A percentile compares a stretch with the other conserved stretches of the same genome.
phyloP scores from a whole-genome alignment of 2,113 vertebrate species.

The Tautogolabrus adspersus region DNA sequence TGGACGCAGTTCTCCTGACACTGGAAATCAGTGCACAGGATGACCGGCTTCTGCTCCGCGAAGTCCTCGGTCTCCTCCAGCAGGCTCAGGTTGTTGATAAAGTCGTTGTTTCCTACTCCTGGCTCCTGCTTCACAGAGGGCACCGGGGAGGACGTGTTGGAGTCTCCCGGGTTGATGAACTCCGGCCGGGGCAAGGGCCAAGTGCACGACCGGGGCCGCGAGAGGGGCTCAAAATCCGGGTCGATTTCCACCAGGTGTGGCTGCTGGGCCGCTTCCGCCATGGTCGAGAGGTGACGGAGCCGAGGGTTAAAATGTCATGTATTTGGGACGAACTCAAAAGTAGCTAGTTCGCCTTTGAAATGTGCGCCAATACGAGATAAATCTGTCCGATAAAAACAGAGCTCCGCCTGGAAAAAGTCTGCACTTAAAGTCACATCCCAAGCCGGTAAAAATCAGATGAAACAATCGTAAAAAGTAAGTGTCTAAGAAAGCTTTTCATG shows the following conservation, averaged over 20 bases:
- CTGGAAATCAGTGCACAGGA: slow-evolving; percentile 83
- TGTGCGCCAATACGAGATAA: slow-evolving; percentile 21
- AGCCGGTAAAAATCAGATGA: slow-evolving; percentile 1
- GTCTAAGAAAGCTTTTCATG: slow-evolving; percentile 11
- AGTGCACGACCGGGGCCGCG: slow-evolving; percentile 90
- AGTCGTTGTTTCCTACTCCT: slow-evolving; percentile 81
- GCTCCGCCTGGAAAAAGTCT: slow-evolving; percentile 55
- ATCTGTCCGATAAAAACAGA: slow-evolving; percentile 34
- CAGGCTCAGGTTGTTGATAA: slow-evolving; percentile 90
- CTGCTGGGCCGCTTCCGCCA: slow-evolving; percentile 88
- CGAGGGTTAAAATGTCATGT: slow-evolving; percentile 73
- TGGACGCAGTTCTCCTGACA: slow-evolving; percentile 85
- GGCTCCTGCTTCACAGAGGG: slow-evolving; percentile 89
- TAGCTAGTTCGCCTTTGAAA: slow-evolving; percentile 31
- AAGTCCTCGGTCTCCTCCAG: slow-evolving; percentile 93
- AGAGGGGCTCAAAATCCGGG: slow-evolving; percentile 90
- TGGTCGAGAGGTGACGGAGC: slow-evolving; percentile 70
- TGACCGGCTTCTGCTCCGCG: slow-evolving; percentile 78
- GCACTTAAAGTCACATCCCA: slow-evolving; percentile 70
- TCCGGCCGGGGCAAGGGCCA: slow-evolving; percentile 92
- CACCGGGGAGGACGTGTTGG: slow-evolving; percentile 92
- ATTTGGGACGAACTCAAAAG: slow-evolving; percentile 48
- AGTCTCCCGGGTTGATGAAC: slow-evolving; percentile 90
- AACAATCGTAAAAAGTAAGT: slow-evolving; percentile 5
- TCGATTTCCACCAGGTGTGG: slow-evolving; percentile 88